Evolutionary conservation across 2,113 vertebrate genomes (phyloP), one percentile per base, ranked within the genome.

Genomic region (Oncorhynchus tshawytscha): DNA sequence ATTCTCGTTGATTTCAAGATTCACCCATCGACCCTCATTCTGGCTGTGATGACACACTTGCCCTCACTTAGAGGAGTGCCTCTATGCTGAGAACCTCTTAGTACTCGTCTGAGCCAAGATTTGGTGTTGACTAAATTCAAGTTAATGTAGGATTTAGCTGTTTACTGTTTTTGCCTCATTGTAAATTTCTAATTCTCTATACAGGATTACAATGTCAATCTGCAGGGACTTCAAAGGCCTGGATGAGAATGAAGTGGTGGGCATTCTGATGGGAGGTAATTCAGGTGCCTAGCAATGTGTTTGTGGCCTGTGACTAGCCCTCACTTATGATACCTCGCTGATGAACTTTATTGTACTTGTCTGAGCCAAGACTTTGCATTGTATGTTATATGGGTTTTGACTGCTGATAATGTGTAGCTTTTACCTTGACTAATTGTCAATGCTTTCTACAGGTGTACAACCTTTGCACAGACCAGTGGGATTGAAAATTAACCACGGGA

Each of bases 31-130:
- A 25, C 45, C 34, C 34, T 64, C 0, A 3, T 29, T 16, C 80
- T 90, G 93, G 93, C 93, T 83, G 69, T 89, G 94, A 95, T 93
- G 91, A 95, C 85, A 90, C 70, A 92, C 93, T 95, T 96, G 94
- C 93, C 95, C 94, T 96, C 93, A 92, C 95, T 94, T 91, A 95
- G 91, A 85, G 27, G 77, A 60, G 13, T 71, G 59, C 1, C 89
- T 84, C 87, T 3, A 77, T 93, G 80, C 88, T 93, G 95, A 95
- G 85, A 91, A 76, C 75, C 73, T 71, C 75, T 74, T 71, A 75
- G 76, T 87, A 79, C 81, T 80, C 79, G 59, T 57, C 95, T 94
- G 92, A 94, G 91, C 90, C 89, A 75, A 57, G 8, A 6, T 20
- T 57, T 57, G 16, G 6, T 5, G 5, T 18, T 18, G 18, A 20